phyloP scores from a whole-genome alignment of 2,888 invertebrate genomes.

The Ophion slaviceki region DNA sequence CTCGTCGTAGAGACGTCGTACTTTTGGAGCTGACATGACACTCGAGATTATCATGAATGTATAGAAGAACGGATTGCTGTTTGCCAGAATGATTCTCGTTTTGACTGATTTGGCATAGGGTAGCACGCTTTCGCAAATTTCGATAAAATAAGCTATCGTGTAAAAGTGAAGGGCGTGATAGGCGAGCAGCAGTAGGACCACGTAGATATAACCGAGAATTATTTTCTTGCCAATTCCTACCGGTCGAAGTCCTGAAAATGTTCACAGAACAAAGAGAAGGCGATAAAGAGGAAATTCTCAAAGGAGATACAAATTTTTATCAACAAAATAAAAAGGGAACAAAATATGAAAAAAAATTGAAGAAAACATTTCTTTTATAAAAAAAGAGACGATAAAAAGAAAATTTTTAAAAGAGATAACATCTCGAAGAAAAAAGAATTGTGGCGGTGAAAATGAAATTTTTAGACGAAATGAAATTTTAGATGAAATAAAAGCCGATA shows the following conservation, averaged over 20 bases:
- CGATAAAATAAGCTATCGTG: conserved; percentile 35
- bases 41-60: conserved; percentile 54
- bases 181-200: conserved; percentile 33
- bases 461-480: background rate
- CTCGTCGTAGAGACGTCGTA: conserved; percentile 28
- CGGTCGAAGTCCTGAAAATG: conserved; percentile 59
- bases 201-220: conserved; percentile 62
- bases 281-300: background rate
- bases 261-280: background rate
- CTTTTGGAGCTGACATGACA: conserved; percentile 10
- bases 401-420: too few relatives aligned
- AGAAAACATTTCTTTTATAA: too few relatives aligned
- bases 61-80: conserved; percentile 48
- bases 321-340: too few relatives aligned
- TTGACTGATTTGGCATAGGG: conserved; percentile 35
- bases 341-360: background rate
- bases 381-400: too few relatives aligned
- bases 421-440: too few relatives aligned
- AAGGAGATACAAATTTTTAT: background rate
- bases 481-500: too few relatives aligned
- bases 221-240: conserved; percentile 42
- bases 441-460: too few relatives aligned
- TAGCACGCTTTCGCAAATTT: conserved; percentile 39
- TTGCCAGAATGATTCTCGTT: conserved; percentile 28
- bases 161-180: conserved; percentile 47